These are phyloP conservation scores for Scortum barcoo DNA, from an alignment of 2,113 vertebrate genomes.

Conservation along the genomic window DNA sequence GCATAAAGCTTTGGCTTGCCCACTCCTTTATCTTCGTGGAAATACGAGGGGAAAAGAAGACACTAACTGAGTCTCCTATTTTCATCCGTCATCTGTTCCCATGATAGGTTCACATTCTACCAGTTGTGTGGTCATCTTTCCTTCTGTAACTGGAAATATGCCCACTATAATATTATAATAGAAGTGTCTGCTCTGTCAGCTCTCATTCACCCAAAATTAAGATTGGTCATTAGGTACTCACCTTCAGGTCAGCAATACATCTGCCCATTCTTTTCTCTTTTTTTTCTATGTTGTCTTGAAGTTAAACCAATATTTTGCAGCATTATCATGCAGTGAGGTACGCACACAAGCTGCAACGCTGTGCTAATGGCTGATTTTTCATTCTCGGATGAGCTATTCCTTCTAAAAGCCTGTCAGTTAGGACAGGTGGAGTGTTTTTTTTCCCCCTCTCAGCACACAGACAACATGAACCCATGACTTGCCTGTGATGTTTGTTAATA, in stretches of 20 bases:
- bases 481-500: constrained; percentile 1
- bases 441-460: not conserved
- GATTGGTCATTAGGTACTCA: not conserved
- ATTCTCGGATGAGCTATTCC: constrained; percentile 1
- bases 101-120: not conserved
- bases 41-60: not conserved
- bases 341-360: not conserved
- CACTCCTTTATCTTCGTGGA: constrained; percentile 25
- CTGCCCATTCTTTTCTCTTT: too few relatives aligned
- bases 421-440: not conserved
- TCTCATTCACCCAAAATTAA: not conserved
- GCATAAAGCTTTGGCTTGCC: constrained; percentile 27
- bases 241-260: not conserved
- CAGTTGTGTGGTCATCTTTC: constrained; percentile 6
- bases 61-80: constrained; percentile 33
- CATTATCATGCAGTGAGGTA: not conserved
- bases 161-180: not conserved
- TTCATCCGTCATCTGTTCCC: constrained; percentile 46
- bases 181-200: not conserved
- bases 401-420: not conserved
- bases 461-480: not conserved
- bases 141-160: not conserved
- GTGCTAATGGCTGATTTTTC: constrained; percentile 9
- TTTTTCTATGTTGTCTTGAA: not conserved
- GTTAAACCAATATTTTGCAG: not conserved